phyloP scores from a whole-genome alignment of 1,140 invertebrate species.

The Dreissena rostriformis region DNA sequence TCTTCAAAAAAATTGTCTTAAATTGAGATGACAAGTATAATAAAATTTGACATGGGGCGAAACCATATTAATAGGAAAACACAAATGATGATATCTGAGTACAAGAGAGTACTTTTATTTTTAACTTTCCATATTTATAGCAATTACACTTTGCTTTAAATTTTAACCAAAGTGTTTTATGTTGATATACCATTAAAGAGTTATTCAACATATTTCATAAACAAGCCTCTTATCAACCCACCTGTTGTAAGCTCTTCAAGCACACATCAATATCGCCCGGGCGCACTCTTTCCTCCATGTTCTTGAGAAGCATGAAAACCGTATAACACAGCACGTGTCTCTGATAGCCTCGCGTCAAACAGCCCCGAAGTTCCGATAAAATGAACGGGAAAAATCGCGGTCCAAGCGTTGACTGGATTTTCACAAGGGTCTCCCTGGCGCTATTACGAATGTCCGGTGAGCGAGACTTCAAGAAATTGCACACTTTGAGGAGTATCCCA shows the following conservation, averaged over 20 bases:
- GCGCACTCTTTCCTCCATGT: slow-evolving; percentile 86
- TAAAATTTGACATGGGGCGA: too few relatives aligned
- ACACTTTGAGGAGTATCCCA: slow-evolving; percentile 94
- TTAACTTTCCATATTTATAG: too few relatives aligned
- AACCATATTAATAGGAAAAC: too few relatives aligned
- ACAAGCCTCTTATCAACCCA: slow-evolving; percentile 71
- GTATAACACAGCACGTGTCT: slow-evolving; percentile 96
- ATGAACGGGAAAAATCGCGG: slow-evolving; percentile 90
- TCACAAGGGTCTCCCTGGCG: slow-evolving; percentile 93
- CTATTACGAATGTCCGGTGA: slow-evolving; percentile 93
- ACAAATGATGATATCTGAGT: too few relatives aligned
- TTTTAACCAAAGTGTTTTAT: too few relatives aligned
- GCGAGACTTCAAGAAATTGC: slow-evolving; percentile 93
- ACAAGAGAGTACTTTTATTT: too few relatives aligned
- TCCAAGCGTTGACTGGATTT: slow-evolving; percentile 93
- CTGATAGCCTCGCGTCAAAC: slow-evolving; percentile 95
- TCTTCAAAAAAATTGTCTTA: too few relatives aligned
- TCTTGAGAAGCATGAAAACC: slow-evolving; percentile 90
- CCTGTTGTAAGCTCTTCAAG: slow-evolving; percentile 90
- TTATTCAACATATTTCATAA: too few relatives aligned
- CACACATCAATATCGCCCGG: slow-evolving; percentile 90
- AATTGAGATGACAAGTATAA: too few relatives aligned
- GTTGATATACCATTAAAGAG: too few relatives aligned
- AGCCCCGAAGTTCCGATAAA: slow-evolving; percentile 90
- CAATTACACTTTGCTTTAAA: too few relatives aligned